Conservation (phyloP, 2,113 vertebrate species). For the Pelmatolapia mariae region DNA sequence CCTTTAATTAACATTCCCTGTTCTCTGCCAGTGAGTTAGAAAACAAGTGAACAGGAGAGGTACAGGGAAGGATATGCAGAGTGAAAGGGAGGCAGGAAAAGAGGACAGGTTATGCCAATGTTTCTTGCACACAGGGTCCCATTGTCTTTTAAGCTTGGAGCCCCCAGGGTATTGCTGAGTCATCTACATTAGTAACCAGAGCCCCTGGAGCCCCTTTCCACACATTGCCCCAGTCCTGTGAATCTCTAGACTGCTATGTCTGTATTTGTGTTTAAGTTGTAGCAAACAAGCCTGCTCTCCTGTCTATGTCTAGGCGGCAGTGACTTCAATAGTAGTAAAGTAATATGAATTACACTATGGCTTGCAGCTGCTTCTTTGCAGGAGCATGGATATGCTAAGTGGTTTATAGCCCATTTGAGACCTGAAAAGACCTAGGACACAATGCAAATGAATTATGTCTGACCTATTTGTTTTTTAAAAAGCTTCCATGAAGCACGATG, state of each 20-base stretch:
- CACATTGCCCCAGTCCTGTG: background rate
- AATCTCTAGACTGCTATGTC: background rate
- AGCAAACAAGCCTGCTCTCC: background rate
- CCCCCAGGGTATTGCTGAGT: slow-evolving; percentile 44
- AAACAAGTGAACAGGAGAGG: slow-evolving; percentile 38
- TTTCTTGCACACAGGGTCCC: slow-evolving; percentile 56
- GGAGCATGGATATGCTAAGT: background rate
- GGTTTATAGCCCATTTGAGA: background rate
- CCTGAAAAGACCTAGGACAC: background rate
- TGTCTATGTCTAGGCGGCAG: background rate
- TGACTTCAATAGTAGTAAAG: background rate
- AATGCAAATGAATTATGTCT: slow-evolving; percentile 27
- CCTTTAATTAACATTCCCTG: slow-evolving; percentile 73
- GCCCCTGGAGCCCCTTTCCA: slow-evolving; percentile 1
- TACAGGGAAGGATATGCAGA: background rate
- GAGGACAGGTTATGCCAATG: slow-evolving; percentile 57
- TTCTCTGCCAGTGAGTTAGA: slow-evolving; percentile 42
- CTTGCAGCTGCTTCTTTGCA: background rate
- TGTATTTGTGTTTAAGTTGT: background rate
- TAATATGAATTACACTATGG: background rate
- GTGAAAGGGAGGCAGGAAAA: background rate
- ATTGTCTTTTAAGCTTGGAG: slow-evolving; percentile 51
- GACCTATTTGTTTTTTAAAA: slow-evolving; percentile 29
- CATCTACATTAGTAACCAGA: slow-evolving; percentile 55
- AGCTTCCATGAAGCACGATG: background rate